phyloP scores from a whole-genome alignment of 2,888 invertebrate genomes.

The Bruchidius siliquastri region DNA sequence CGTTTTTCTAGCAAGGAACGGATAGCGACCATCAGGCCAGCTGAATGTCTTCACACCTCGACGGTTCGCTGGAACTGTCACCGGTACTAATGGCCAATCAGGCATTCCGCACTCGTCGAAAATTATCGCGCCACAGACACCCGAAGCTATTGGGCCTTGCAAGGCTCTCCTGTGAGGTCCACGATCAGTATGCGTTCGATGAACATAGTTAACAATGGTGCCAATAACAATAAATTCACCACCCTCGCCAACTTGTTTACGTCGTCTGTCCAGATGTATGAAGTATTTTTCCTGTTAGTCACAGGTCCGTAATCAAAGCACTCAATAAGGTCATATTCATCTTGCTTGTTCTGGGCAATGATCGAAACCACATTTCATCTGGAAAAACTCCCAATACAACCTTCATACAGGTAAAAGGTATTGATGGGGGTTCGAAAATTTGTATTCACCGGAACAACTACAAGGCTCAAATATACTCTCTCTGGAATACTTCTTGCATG shows the following conservation, averaged over 20 bases:
- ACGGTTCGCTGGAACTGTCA: background rate
- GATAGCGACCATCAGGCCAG: background rate
- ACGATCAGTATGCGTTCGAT: slow-evolving; percentile 40
- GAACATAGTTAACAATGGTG: slow-evolving; percentile 45
- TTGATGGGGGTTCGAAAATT: no score
- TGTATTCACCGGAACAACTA: no score
- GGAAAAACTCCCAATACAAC: no score
- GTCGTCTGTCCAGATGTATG: slow-evolving; percentile 32
- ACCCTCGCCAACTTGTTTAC: slow-evolving; percentile 34
- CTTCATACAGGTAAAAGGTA: no score
- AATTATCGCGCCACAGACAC: slow-evolving; percentile 5
- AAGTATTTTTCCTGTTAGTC: slow-evolving; percentile 36
- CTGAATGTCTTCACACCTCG: background rate
- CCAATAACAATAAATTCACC: slow-evolving; percentile 47
- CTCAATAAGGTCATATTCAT: background rate
- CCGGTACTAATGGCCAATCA: background rate
- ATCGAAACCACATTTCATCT: no score
- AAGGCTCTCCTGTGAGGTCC: slow-evolving; percentile 39
- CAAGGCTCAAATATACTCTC: no score
- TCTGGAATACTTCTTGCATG: no score
- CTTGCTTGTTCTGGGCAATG: background rate
- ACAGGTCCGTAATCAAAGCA: slow-evolving; percentile 5
- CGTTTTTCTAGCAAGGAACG: background rate
- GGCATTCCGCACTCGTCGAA: background rate
- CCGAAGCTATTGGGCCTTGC: slow-evolving; percentile 17